Base-by-base conservation (phyloP, 2,888 invertebrate species). In the Drosophila multiciliata region DNA sequence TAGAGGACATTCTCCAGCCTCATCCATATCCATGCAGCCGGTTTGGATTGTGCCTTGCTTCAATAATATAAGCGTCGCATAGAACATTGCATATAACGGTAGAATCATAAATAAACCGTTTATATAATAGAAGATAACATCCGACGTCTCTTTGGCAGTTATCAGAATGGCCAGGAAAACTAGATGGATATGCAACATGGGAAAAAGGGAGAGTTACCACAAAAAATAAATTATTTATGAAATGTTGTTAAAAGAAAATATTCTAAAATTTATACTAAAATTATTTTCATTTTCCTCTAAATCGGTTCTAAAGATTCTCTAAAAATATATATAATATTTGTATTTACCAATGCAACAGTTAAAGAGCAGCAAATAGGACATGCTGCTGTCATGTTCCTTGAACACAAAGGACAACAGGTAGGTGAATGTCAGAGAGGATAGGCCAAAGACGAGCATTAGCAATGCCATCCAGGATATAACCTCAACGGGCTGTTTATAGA, bases 381-480 rank as follows among this genome's bases (percentile, higher is more conserved):
- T 45, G 48, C 67, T 75, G 15, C 26, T 17, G 29, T 38, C 48
- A 0, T 97, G 96, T 3, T 95, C 94, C 15, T 94, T 93, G 91
- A 97, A 97, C 2, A 95, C 50, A 84, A 95, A 50, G 15, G 82
- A 74, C 0, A 68, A 4, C 15, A 82, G 38, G 29, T 80, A 80
- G 7, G 48, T 65, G 1, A 69, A 59, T 1, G 55, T 2, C 17
- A 80, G 23, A 7, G 71, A 55, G 3, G 75, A 17, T 2, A 78
- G 42, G 0, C 66, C 78, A 32, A 81, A 84, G 3, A 49, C 7
- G 0, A 78, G 1, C 1, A 89, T 38, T 0, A 66, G 3, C 0
- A 59, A 0, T 1, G 49, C 1, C 1, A 83, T 1, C 38, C 38
- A 29, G 1, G 1, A 0, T 0, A 66, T 4, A 0, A 42, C 1